Evolutionary conservation across 2,113 vertebrate species (phyloP).

Genomic region (Urocolius indicus): DNA sequence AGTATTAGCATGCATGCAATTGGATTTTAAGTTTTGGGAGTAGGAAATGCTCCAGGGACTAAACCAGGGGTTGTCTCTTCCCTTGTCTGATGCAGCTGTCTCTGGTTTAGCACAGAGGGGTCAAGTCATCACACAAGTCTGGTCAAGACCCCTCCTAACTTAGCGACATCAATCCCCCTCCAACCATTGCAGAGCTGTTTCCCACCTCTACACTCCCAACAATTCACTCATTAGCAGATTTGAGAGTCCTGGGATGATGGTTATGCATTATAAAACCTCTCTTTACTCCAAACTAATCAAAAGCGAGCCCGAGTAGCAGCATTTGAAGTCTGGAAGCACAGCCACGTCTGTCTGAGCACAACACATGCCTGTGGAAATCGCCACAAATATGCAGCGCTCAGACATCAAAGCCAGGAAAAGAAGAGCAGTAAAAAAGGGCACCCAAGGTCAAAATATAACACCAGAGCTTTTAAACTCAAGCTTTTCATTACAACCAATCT

Average conservation of each 20-base stretch:
- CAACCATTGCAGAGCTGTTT: not conserved
- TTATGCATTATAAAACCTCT: not conserved
- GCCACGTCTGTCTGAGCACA: not conserved
- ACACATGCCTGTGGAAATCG: not conserved
- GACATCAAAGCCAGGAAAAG: constrained; percentile 23
- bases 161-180: not conserved
- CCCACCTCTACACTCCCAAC: rapidly evolving
- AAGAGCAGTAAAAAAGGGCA: constrained; percentile 5
- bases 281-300: not conserved
- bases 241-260: not conserved
- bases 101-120: not conserved
- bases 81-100: not conserved
- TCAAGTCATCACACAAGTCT: not conserved
- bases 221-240: not conserved
- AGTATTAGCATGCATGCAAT: not conserved
- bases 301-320: rapidly evolving
- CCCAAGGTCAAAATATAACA: not conserved
- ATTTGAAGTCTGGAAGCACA: not conserved
- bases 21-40: not conserved
- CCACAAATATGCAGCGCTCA: not conserved
- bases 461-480: not conserved
- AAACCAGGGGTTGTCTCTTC: not conserved
- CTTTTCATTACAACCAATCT: not conserved
- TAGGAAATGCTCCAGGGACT: not conserved
- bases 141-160: not conserved